These are phyloP conservation scores for Agrochola litura DNA, from an alignment of 2,888 invertebrate species.

Conservation along the genomic window DNA sequence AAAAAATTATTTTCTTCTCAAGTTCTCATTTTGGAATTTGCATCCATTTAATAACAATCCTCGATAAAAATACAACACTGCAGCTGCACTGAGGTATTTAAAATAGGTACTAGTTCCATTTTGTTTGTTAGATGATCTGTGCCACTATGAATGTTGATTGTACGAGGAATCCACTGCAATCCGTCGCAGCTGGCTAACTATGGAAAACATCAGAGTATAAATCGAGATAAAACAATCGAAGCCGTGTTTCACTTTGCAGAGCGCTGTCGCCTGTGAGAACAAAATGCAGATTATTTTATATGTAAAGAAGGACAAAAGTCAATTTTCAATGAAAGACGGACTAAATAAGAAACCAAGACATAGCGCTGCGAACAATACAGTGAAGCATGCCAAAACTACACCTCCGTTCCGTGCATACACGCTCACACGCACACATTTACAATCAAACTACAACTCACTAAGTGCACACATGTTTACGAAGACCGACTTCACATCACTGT, in stretches of 20 bases:
- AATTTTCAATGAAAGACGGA: background rate
- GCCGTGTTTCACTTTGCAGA: slow-evolving; percentile 4
- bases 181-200: slow-evolving; percentile 25
- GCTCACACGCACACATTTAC: too few relatives aligned
- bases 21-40: too few relatives aligned
- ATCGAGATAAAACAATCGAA: slow-evolving; percentile 16
- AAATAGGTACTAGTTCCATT: background rate
- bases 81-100: background rate
- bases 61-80: background rate
- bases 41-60: too few relatives aligned
- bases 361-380: too few relatives aligned
- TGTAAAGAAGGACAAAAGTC: background rate
- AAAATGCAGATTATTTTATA: slow-evolving; percentile 5
- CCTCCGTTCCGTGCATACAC: too few relatives aligned
- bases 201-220: background rate
- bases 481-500: too few relatives aligned
- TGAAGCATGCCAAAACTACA: too few relatives aligned
- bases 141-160: slow-evolving; percentile 5
- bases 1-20: too few relatives aligned
- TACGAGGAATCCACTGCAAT: slow-evolving; percentile 21
- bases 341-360: too few relatives aligned
- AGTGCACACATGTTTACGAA: too few relatives aligned
- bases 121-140: background rate
- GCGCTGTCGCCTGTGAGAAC: slow-evolving; percentile 7
- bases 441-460: too few relatives aligned